These are phyloP conservation scores for Venturia canescens DNA, from an alignment of 1,140 invertebrate species.

Conservation along the genomic window DNA sequence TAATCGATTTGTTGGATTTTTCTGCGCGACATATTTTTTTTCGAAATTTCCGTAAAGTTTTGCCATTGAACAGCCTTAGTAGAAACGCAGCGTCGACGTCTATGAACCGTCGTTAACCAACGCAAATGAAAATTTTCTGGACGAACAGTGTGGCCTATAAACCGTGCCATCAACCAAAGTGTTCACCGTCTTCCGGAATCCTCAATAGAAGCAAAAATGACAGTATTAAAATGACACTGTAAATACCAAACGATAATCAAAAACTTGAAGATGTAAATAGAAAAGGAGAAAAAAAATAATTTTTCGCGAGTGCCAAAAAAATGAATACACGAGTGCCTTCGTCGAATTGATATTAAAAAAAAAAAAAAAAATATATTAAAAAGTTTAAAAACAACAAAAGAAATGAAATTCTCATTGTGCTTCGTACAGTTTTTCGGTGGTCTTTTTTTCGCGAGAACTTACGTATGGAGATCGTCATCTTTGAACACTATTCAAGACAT, in stretches of 20 bases:
- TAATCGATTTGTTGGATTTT: no score
- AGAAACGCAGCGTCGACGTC: not conserved
- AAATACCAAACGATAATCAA: not conserved
- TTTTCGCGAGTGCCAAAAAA: conserved; percentile 42
- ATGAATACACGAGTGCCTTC: conserved; percentile 27
- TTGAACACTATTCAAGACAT: conserved; percentile 12
- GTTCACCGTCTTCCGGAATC: conserved; percentile 12
- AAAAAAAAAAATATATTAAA: not conserved
- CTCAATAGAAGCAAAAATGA: not conserved
- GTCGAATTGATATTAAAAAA: not conserved
- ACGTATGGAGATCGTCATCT: conserved; percentile 47
- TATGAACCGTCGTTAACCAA: not conserved
- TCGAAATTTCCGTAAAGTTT: no score
- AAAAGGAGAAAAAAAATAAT: conserved; percentile 9
- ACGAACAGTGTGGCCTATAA: not conserved
- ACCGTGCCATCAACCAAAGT: conserved; percentile 3
- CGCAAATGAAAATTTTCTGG: not conserved
- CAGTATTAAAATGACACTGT: not conserved
- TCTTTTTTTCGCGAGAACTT: conserved; percentile 55
- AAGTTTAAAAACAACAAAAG: conserved; percentile 46
- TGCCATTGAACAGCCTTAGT: no score
- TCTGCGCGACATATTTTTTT: no score
- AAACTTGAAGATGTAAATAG: not conserved
- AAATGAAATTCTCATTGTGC: conserved; percentile 58
- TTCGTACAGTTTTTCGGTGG: conserved; percentile 57